These are phyloP conservation scores for Aricia agestis DNA, from an alignment of 1,140 invertebrate species.

Conservation along the genomic window DNA sequence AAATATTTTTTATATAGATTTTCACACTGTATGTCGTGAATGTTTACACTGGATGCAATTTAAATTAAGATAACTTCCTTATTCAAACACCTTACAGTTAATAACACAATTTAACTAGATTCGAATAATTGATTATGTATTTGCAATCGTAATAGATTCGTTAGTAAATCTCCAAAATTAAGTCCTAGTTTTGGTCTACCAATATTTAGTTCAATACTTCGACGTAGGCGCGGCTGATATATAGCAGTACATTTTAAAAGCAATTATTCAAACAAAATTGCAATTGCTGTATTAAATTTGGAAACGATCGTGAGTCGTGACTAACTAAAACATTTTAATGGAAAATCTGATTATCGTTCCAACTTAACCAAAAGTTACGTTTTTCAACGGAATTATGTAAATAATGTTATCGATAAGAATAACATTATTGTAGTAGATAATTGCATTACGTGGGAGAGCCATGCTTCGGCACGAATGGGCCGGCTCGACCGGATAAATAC, in stretches of 20 bases:
- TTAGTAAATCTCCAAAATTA: constrained; percentile 29
- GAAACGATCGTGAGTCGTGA: constrained; percentile 19
- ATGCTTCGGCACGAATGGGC: too few relatives aligned
- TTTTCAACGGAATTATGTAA: not conserved
- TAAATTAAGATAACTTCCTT: too few relatives aligned
- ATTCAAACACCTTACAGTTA: too few relatives aligned
- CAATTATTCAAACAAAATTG: constrained; percentile 20
- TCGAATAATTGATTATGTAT: not conserved
- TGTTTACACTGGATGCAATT: too few relatives aligned
- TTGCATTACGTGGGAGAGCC: too few relatives aligned
- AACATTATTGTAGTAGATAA: too few relatives aligned
- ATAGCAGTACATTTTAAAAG: constrained; percentile 15
- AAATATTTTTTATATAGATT: too few relatives aligned
- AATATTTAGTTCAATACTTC: not conserved
- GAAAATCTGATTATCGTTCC: not conserved
- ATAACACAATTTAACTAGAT: too few relatives aligned
- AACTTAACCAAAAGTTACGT: not conserved
- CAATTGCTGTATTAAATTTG: constrained; percentile 17
- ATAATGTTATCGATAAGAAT: not conserved
- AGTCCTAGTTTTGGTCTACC: not conserved
- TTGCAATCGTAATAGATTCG: constrained; percentile 27
- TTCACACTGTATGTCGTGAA: too few relatives aligned
- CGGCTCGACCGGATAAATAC: too few relatives aligned
- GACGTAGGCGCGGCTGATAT: constrained; percentile 17
- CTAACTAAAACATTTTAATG: constrained; percentile 17